A percentile compares a stretch with the other conserved stretches of the same genome.
Evolutionary conservation across 2,888 invertebrate species (phyloP).

Genomic region (Rhingia rostrata): DNA sequence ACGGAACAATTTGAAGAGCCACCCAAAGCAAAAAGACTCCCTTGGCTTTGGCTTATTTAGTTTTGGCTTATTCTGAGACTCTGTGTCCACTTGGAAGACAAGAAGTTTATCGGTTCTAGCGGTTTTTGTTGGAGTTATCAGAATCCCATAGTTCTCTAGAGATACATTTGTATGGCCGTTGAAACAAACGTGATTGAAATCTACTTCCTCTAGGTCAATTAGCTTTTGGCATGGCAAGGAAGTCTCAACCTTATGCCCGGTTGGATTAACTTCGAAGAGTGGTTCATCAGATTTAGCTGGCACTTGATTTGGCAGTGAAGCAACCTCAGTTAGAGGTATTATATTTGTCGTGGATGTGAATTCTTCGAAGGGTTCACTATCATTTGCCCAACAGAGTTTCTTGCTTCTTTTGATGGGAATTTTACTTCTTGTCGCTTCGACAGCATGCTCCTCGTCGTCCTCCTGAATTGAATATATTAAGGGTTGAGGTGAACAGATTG

Average conservation of each 20-base stretch:
- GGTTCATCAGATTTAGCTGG: neutral
- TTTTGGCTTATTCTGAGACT: slow-evolving; percentile 1
- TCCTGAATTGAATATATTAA: slow-evolving; percentile 70
- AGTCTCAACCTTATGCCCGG: neutral
- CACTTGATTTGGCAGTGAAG: slow-evolving; percentile 52
- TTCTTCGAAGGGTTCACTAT: slow-evolving; percentile 46
- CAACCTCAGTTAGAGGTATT: neutral
- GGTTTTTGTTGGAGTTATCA: slow-evolving; percentile 65
- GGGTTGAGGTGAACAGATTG: slow-evolving; percentile 15
- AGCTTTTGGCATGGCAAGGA: slow-evolving; percentile 35
- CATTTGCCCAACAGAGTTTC: slow-evolving; percentile 29
- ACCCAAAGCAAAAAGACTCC: slow-evolving; percentile 39
- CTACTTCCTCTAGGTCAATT: slow-evolving; percentile 58
- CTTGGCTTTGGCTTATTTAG: neutral
- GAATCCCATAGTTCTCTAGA: slow-evolving; percentile 68
- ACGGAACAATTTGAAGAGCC: slow-evolving; percentile 42
- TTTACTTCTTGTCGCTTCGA: slow-evolving; percentile 4
- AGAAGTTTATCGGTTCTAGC: slow-evolving; percentile 57
- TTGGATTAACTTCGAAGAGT: neutral
- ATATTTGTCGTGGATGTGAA: slow-evolving; percentile 54
- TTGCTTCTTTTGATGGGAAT: slow-evolving; percentile 1
- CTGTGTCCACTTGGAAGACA: slow-evolving; percentile 64
- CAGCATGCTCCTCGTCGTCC: slow-evolving; percentile 44
- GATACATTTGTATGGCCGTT: slow-evolving; percentile 45
- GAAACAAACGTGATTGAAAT: slow-evolving; percentile 8